These are phyloP conservation scores for Vanessa cardui DNA, from an alignment of 2,888 invertebrate species.

Conservation along the genomic window DNA sequence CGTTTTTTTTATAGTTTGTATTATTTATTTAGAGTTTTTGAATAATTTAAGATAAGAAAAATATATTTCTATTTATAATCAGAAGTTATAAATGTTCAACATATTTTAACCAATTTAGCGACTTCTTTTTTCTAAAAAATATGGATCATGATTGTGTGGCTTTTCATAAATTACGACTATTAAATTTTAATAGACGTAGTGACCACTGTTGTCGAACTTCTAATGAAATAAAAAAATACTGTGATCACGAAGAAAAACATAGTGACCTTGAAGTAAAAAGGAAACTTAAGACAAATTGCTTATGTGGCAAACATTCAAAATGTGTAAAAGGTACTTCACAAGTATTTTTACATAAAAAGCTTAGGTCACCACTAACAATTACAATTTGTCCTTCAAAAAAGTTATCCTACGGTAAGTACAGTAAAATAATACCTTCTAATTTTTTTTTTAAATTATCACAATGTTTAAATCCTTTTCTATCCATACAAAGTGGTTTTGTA, in stretches of 20 bases:
- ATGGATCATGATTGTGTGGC: background rate
- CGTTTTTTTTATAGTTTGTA: too few species aligned
- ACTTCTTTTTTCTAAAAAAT: conserved; percentile 2
- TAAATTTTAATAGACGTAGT: background rate
- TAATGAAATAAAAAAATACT: background rate
- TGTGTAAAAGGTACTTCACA: conserved; percentile 8
- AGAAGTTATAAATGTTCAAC: too few species aligned
- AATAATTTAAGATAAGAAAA: background rate
- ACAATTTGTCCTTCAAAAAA: background rate
- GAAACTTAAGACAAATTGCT: background rate
- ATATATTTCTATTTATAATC: background rate
- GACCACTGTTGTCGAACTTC: background rate
- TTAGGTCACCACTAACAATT: background rate
- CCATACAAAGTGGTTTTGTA: too few species aligned
- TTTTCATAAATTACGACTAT: background rate
- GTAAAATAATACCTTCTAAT: too few species aligned
- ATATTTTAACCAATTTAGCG: too few species aligned
- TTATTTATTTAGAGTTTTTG: too few species aligned
- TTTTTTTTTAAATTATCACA: too few species aligned
- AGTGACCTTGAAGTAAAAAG: background rate
- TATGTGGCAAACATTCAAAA: conserved; percentile 13
- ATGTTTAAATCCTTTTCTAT: too few species aligned
- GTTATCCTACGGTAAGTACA: background rate
- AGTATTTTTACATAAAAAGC: background rate
- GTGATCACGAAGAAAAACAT: background rate